These are phyloP conservation scores for Drosophila simulans DNA, from an alignment of 1,140 invertebrate species.

Conservation along the genomic window DNA sequence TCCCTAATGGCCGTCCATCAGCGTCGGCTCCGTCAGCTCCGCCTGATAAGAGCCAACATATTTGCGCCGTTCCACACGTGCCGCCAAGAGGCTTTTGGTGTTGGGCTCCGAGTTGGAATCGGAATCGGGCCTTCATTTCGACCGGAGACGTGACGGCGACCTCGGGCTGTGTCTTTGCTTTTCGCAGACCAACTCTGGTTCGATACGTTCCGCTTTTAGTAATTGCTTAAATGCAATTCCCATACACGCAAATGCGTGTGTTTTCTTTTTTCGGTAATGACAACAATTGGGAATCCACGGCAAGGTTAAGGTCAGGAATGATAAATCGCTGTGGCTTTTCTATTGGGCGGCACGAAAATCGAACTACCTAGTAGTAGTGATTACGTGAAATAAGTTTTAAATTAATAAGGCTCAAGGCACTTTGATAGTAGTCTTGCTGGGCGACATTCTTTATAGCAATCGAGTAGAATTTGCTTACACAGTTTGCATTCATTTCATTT, in stretches of 20 bases:
- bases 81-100: slow-evolving; percentile 27
- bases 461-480: too few species aligned
- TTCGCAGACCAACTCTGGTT: slow-evolving; percentile 21
- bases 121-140: slow-evolving; percentile 31
- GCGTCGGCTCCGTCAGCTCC: slow-evolving; percentile 32
- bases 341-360: background rate
- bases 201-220: slow-evolving; percentile 43
- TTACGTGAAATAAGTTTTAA: too few species aligned
- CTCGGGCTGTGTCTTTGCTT: slow-evolving; percentile 4
- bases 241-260: slow-evolving; percentile 27
- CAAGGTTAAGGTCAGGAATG: slow-evolving; percentile 50
- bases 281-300: slow-evolving; percentile 19
- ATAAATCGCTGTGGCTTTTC: slow-evolving; percentile 31
- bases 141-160: slow-evolving; percentile 29
- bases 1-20: slow-evolving; percentile 52
- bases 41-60: slow-evolving; percentile 52
- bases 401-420: too few species aligned
- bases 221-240: slow-evolving; percentile 49
- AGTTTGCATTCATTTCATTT: background rate
- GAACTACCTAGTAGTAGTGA: background rate
- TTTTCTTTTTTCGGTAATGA: slow-evolving; percentile 39
- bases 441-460: too few species aligned
- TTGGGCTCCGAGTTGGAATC: slow-evolving; percentile 1
- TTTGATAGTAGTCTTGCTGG: too few species aligned
- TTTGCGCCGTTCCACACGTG: slow-evolving; percentile 56